Conservation (phyloP, 1,140 invertebrate species). For the Tachypleus tridentatus region DNA sequence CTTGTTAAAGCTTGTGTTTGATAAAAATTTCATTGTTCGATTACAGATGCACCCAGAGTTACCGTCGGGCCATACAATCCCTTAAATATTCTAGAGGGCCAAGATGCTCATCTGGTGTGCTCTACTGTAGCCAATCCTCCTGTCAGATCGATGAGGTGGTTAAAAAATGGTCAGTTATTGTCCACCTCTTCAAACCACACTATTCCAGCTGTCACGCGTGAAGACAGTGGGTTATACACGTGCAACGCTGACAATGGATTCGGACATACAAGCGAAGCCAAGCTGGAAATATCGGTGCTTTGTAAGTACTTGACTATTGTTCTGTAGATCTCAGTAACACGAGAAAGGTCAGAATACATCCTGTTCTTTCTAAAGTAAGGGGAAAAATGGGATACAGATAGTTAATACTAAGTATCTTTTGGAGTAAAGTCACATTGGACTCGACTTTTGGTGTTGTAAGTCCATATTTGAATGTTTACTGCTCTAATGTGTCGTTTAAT, state of each 20-base stretch:
- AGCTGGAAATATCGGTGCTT: conserved; percentile 16
- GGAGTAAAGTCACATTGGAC: too few relatives aligned
- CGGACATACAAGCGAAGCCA: conserved; percentile 33
- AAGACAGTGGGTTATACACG: conserved; percentile 69
- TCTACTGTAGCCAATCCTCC: conserved; percentile 77
- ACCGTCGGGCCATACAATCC: conserved; percentile 80
- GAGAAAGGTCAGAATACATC: too few relatives aligned
- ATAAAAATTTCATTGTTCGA: too few relatives aligned
- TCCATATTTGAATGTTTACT: too few relatives aligned
- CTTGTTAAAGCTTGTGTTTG: too few relatives aligned
- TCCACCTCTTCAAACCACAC: conserved; percentile 25
- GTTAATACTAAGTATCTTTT: too few relatives aligned
- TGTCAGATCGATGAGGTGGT: conserved; percentile 67
- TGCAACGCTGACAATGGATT: conserved; percentile 71
- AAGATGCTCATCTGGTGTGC: conserved; percentile 64
- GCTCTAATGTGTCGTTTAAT: too few relatives aligned
- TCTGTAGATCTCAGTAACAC: not conserved
- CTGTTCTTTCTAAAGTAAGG: too few relatives aligned
- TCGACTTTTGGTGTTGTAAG: too few relatives aligned
- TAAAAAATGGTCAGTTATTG: conserved; percentile 55
- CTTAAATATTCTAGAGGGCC: conserved; percentile 67
- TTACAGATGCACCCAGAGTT: conserved; percentile 71
- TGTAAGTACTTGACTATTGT: conserved; percentile 30
- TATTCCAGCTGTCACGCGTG: conserved; percentile 27
- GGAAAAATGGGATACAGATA: too few relatives aligned